Base-by-base conservation (phyloP, 2,888 invertebrate species). In the Taphrorychus bicolor region DNA sequence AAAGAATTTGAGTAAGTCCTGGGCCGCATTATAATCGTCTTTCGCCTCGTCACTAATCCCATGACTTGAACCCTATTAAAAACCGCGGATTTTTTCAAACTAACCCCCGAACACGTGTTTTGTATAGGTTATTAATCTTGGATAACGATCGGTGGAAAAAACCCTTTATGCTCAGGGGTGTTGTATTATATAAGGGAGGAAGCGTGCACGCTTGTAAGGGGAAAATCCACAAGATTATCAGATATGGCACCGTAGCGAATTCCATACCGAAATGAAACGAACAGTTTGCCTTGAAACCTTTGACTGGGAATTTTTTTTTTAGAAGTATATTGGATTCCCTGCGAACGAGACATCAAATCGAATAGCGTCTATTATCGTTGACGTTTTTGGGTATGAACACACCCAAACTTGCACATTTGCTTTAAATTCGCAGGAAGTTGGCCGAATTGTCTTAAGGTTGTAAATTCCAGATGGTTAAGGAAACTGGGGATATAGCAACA, bases 81-180 rank as follows among this genome's bases (percentile, higher is more conserved):
- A 17, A 45, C 7, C 14, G 4, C 45, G 16, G 45, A 32, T 32
- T 45, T 45, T 45, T 45, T 45, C 45, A 17, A 17, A 17, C 17
- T 45, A 32, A 3, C 45, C 45, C 11, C 45, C 7, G 22, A 11
- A 64, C 54, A 65, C 61, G 54, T 58, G 62, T 66, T 70, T 70
- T 62, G 58, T 66, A 66, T 54, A 66, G 66, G 69, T 70, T 66
- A 70, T 70, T 70, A 70, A 70, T 70, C 70, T 70, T 66, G 54
- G 59, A 59, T 70, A 70, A 70, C 66, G 66, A 70, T 70, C 54
- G 58, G 40, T 59, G 32, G 52, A 66, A 70, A 70, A 70, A 70
- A 70, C 67, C 54, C 66, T 67, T 67, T 70, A 70, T 67, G 57
- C 67, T 64, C 67, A 51, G 59, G 66, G 70, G 70, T 67, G 63